Evolutionary conservation across 2,888 invertebrate species (phyloP), one percentile per base, ranked within the genome.

Genomic region (Scaeva pyrastri): DNA sequence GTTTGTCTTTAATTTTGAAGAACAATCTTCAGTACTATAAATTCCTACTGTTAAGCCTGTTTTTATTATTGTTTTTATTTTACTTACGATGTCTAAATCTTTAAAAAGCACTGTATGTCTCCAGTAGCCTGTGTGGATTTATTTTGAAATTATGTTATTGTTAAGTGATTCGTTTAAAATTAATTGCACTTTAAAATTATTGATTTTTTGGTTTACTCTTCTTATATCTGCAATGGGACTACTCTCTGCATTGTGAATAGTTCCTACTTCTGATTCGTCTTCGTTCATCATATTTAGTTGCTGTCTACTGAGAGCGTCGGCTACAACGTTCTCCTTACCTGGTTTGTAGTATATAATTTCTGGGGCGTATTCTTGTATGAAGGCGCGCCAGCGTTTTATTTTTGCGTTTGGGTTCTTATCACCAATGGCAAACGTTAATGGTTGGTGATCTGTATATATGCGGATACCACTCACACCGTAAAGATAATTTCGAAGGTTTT

Each of bases 401-500:
- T 55, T 55, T 23, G 55, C 26, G 26, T 55, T 55, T 26, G 55
- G 26, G 26, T 55, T 55, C 55, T 26, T 55, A 55, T 55, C 55
- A 14, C 55, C 14, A 14, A 55, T 14, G 14, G 58, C 58, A 39
- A 58, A 58, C 1, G 58, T 58, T 58, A 39, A 58, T 36, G 58
- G 58, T 58, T 56, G 58, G 58, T 58, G 58, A 21, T 60, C 39
- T 60, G 60, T 41, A 60, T 60, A 60, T 41, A 88, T 88, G 45
- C 72, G 85, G 10, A 87, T 77, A 26, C 85, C 88, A 3, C 58
- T 88, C 31, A 88, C 88, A 4, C 91, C 91, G 41, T 91, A 91
- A 1, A 91, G 39, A 41, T 91, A 90, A 6, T 90, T 90, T 43
- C 90, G 74, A 19, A 91, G 90, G 60, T 90, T 89, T 84, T 90